These are phyloP conservation scores for Limonius californicus DNA, from an alignment of 1,140 invertebrate species.

Conservation along the genomic window DNA sequence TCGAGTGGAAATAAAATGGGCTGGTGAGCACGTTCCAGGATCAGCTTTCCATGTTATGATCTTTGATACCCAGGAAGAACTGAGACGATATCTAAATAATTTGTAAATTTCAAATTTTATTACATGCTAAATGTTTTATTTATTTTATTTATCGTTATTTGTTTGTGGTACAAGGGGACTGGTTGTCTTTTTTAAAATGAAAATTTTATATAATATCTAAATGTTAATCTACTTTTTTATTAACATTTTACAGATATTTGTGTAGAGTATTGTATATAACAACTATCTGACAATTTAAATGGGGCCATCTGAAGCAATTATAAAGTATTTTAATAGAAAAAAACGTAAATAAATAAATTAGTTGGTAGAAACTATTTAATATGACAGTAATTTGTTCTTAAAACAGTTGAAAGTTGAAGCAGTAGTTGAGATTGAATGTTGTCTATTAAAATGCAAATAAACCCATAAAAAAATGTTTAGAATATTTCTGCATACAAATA, in stretches of 20 bases:
- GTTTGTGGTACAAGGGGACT: slow-evolving; percentile 15
- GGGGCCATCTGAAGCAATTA: too few species aligned
- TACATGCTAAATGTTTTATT: slow-evolving; percentile 1
- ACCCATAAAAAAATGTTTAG: too few species aligned
- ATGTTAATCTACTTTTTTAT: background rate
- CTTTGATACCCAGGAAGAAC: slow-evolving; percentile 96
- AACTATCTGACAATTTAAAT: too few species aligned
- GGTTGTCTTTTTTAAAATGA: background rate
- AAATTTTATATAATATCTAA: background rate
- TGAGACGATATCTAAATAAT: slow-evolving; percentile 62
- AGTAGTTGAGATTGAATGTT: too few species aligned
- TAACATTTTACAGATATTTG: too few species aligned
- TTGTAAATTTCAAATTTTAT: slow-evolving; percentile 36
- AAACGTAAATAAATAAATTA: too few species aligned
- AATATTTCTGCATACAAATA: too few species aligned
- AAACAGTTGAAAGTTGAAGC: too few species aligned
- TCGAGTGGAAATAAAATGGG: slow-evolving; percentile 97
- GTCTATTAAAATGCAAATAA: too few species aligned
- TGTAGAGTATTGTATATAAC: too few species aligned
- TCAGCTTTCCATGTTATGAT: slow-evolving; percentile 99
- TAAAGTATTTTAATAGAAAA: background rate
- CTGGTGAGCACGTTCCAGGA: slow-evolving; percentile 93
- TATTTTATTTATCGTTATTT: background rate
- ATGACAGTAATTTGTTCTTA: too few species aligned
- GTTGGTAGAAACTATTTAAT: too few species aligned